phyloP scores from a whole-genome alignment of 2,797 vertebrate genomes.

The Eupleurogrammus muticus region DNA sequence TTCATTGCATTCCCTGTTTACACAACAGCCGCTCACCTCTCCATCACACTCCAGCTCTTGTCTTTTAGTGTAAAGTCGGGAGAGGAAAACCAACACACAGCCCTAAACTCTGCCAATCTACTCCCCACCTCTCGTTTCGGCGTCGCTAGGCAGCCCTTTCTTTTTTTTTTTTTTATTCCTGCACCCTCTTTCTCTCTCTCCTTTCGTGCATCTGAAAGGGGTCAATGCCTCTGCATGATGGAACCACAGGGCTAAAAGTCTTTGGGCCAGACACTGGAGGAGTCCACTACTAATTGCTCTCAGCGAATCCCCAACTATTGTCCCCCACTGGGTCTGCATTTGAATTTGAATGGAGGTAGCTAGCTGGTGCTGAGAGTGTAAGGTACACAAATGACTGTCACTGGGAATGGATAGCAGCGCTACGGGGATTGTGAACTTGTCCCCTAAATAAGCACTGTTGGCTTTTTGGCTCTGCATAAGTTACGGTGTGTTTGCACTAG shows the following conservation, averaged over 20 bases:
- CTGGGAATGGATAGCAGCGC: constrained; percentile 75
- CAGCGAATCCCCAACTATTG: constrained; percentile 72
- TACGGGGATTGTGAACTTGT: constrained; percentile 71
- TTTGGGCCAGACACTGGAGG: constrained; percentile 77
- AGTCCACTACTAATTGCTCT: constrained; percentile 83
- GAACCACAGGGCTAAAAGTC: constrained; percentile 80
- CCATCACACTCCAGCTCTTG: constrained; percentile 76
- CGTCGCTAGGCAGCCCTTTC: constrained; percentile 77
- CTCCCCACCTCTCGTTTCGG: constrained; percentile 65
- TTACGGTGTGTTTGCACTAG: constrained; percentile 70
- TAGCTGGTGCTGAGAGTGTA: constrained; percentile 83
- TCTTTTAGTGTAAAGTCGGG: constrained; percentile 71
- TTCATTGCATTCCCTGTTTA: constrained; percentile 62
- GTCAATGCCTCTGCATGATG: constrained; percentile 80
- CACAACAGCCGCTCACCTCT: constrained; percentile 62
- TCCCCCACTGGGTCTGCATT: constrained; percentile 77
- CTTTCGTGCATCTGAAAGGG: constrained; percentile 76
- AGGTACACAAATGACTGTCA: constrained; percentile 85
- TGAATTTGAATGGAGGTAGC: constrained; percentile 84
- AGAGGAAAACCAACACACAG: constrained; percentile 79
- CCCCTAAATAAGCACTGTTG: constrained; percentile 76
- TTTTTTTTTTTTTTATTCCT: constrained; percentile 59
- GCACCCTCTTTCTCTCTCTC: constrained; percentile 67
- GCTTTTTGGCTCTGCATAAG: constrained; percentile 79
- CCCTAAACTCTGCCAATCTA: constrained; percentile 64